These are phyloP conservation scores for Abrostola triplasia DNA, from an alignment of 2,888 invertebrate genomes.

Conservation along the genomic window DNA sequence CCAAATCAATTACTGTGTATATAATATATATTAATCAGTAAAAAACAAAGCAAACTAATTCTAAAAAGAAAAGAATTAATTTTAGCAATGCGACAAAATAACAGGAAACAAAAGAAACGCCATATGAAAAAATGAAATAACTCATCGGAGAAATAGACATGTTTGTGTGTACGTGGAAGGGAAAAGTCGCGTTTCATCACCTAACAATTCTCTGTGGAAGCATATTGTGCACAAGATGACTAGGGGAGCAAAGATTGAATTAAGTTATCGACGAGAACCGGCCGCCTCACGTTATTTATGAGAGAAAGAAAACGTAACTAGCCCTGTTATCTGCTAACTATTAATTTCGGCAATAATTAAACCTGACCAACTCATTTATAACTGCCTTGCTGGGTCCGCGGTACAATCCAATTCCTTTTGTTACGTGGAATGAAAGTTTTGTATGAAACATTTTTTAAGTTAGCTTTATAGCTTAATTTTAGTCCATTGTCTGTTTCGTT, in stretches of 20 bases:
- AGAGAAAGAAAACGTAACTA: slow-evolving; percentile 73
- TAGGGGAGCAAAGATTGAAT: slow-evolving; percentile 84
- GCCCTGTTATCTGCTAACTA: slow-evolving; percentile 77
- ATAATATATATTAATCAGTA: too few species aligned
- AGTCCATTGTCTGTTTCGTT: slow-evolving; percentile 22
- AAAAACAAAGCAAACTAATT: too few species aligned
- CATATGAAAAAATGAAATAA: slow-evolving; percentile 56
- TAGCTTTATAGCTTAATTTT: slow-evolving; percentile 28
- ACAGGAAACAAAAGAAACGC: slow-evolving; percentile 42
- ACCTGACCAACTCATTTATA: slow-evolving; percentile 75
- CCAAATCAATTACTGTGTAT: too few species aligned
- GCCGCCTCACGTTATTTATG: slow-evolving; percentile 77
- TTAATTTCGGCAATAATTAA: slow-evolving; percentile 84
- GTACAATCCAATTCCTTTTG: slow-evolving; percentile 55
- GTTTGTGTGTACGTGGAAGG: slow-evolving; percentile 56
- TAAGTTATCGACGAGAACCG: slow-evolving; percentile 80
- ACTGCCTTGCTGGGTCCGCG: slow-evolving; percentile 56
- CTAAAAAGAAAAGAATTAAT: not conserved
- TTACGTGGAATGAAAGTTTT: slow-evolving; percentile 47
- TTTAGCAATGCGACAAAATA: slow-evolving; percentile 32
- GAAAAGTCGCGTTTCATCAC: slow-evolving; percentile 74
- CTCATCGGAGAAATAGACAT: slow-evolving; percentile 55
- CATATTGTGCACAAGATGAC: slow-evolving; percentile 75
- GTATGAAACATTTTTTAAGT: slow-evolving; percentile 27
- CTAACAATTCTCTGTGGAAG: slow-evolving; percentile 68